phyloP scores from a whole-genome alignment of 1,140 invertebrate genomes.

The Philopotamus ludificatus region DNA sequence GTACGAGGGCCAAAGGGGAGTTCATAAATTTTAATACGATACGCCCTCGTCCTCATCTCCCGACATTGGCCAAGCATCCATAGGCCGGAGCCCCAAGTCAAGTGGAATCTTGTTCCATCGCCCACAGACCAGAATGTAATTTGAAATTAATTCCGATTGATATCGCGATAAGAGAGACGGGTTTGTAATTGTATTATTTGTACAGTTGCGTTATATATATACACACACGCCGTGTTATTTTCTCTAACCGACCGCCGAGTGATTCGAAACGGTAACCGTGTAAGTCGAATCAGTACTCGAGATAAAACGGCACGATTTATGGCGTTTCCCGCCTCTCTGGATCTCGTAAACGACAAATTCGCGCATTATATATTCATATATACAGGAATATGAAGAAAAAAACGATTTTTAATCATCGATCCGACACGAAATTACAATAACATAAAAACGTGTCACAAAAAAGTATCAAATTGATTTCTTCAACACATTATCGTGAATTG shows the following conservation, averaged over 20 bases:
- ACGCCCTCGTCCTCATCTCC: slow-evolving; percentile 13
- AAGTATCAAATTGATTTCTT: no score
- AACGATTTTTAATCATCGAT: no score
- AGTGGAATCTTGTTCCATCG: slow-evolving; percentile 12
- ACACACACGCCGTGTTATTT: slow-evolving; percentile 14
- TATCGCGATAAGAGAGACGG: slow-evolving; percentile 25
- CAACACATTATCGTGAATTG: no score
- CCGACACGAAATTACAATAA: no score
- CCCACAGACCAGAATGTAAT: slow-evolving; percentile 24
- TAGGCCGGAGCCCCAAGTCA: not conserved
- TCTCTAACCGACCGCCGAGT: not conserved
- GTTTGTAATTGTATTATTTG: slow-evolving; percentile 32
- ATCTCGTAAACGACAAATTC: no score
- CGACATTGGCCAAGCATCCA: not conserved
- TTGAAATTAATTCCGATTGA: slow-evolving; percentile 30
- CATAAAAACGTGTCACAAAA: no score
- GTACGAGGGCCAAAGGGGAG: slow-evolving; percentile 19
- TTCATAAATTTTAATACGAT: slow-evolving; percentile 25
- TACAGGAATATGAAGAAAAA: no score
- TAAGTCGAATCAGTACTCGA: no score
- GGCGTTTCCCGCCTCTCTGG: no score
- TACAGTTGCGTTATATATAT: slow-evolving; percentile 27
- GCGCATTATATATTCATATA: no score
- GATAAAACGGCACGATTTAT: no score
- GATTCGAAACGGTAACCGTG: slow-evolving; percentile 19